A percentile compares a stretch with the other conserved stretches of the same genome.
phyloP scores from a whole-genome alignment of 2,113 vertebrate species.

The Rissa tridactyla region DNA sequence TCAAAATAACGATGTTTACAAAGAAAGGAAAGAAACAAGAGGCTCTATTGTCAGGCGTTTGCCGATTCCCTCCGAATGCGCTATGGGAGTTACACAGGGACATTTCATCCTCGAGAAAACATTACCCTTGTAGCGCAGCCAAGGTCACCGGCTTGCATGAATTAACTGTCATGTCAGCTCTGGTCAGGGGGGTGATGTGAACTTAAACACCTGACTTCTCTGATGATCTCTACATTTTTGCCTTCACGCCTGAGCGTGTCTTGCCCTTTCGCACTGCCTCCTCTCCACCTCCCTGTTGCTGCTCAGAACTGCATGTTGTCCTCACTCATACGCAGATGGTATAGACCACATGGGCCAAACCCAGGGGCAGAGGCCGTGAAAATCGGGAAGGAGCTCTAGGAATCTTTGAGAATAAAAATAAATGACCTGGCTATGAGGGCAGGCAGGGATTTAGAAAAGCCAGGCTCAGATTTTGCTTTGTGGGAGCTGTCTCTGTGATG shows the following conservation, averaged over 20 bases:
- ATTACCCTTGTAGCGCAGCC: not conserved
- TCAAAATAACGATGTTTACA: not conserved
- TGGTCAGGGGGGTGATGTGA: not conserved
- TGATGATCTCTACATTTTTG: not conserved
- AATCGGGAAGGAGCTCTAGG: not conserved
- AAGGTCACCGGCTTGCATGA: not conserved
- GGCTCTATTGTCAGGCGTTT: not conserved
- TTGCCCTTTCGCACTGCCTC: not conserved
- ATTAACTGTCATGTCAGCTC: not conserved
- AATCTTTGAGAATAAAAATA: not conserved
- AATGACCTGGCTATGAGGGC: not conserved
- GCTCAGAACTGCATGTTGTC: not conserved
- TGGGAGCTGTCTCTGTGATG: not conserved
- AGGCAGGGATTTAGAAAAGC: not conserved
- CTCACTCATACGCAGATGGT: accelerated
- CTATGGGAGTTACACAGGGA: not conserved
- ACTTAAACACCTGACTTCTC: not conserved
- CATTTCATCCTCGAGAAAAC: not conserved
- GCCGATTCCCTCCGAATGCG: not conserved
- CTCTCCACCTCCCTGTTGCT: not conserved
- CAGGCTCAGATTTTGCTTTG: not conserved
- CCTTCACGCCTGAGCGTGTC: not conserved
- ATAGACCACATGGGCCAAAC: not conserved
- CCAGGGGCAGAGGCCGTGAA: not conserved
- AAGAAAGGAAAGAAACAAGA: not conserved